A percentile compares a stretch with the other conserved stretches of the same genome.
phyloP scores from a whole-genome alignment of 1,140 invertebrate species.

The Caenorhabditis inopinata region DNA sequence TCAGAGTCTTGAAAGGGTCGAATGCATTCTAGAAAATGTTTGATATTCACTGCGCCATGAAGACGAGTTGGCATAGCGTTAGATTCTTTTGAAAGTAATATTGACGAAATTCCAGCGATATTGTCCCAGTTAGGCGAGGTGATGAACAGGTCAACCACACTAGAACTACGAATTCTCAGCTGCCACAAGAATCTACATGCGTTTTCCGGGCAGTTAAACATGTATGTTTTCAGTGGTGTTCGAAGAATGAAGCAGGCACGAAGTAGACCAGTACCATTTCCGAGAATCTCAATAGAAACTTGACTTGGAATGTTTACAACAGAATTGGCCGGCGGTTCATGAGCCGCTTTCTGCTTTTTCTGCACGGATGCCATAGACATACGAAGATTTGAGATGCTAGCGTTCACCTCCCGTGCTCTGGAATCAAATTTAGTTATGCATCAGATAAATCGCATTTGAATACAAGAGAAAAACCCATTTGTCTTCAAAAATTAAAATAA shows the following conservation, averaged over 20 bases:
- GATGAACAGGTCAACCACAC: conserved; percentile 57
- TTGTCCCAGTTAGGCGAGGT: conserved; percentile 59
- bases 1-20: conserved; percentile 61
- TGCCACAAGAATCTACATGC: conserved; percentile 49
- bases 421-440: no score
- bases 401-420: conserved; percentile 27
- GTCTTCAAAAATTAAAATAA: no score
- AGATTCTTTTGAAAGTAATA: conserved; percentile 53
- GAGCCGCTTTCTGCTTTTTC: conserved; percentile 30
- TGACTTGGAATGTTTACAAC: conserved; percentile 43
- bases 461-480: no score
- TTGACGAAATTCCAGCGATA: conserved; percentile 56
- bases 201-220: conserved; percentile 62
- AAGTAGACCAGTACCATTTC: conserved; percentile 59
- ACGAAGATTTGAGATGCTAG: conserved; percentile 41
- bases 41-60: conserved; percentile 53
- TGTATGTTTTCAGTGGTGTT: conserved; percentile 53
- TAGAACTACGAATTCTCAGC: conserved; percentile 46
- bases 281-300: conserved; percentile 49
- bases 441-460: no score
- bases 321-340: conserved; percentile 11
- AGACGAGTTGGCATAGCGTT: conserved; percentile 45
- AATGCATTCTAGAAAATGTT: conserved; percentile 55
- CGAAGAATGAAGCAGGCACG: conserved; percentile 53
- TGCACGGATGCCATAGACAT: conserved; percentile 33